phyloP scores from a whole-genome alignment of 2,888 invertebrate species.

The Glaucopsyche alexis region DNA sequence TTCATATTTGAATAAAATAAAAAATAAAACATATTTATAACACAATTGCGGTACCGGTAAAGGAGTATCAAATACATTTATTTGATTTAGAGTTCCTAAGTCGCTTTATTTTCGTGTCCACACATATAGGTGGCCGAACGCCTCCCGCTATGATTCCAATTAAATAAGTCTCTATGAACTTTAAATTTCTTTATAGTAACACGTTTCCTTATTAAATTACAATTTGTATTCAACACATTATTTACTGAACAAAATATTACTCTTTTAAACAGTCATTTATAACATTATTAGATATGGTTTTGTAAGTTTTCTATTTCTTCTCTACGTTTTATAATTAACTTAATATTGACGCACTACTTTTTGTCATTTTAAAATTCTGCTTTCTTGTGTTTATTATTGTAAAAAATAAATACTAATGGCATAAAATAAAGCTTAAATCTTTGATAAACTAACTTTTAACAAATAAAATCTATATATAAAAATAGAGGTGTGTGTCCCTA shows the following conservation, averaged over 20 bases:
- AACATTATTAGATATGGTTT: neutral
- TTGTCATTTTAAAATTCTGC: neutral
- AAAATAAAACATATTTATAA: conserved; percentile 16
- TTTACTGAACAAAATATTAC: neutral
- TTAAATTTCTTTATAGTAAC: conserved; percentile 8
- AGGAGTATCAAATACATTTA: conserved; percentile 56
- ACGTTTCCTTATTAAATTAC: conserved; percentile 28
- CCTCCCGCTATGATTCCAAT: conserved; percentile 52
- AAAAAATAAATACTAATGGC: neutral
- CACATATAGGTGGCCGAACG: conserved; percentile 66
- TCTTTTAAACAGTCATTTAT: neutral
- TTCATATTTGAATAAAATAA: conserved; percentile 9
- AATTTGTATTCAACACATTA: conserved; percentile 7
- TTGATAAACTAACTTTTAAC: neutral
- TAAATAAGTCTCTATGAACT: conserved; percentile 48
- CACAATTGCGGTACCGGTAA: conserved; percentile 47
- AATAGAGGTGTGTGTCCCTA: no score
- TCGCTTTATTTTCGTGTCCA: conserved; percentile 53
- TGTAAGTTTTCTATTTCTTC: neutral
- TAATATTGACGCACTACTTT: neutral
- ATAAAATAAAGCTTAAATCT: neutral
- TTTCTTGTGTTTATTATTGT: neutral
- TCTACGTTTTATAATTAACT: neutral
- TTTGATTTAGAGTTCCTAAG: conserved; percentile 53
- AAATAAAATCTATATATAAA: no score